Evolutionary conservation across 2,113 vertebrate species (phyloP).

Genomic region (Silurus meridionalis): DNA sequence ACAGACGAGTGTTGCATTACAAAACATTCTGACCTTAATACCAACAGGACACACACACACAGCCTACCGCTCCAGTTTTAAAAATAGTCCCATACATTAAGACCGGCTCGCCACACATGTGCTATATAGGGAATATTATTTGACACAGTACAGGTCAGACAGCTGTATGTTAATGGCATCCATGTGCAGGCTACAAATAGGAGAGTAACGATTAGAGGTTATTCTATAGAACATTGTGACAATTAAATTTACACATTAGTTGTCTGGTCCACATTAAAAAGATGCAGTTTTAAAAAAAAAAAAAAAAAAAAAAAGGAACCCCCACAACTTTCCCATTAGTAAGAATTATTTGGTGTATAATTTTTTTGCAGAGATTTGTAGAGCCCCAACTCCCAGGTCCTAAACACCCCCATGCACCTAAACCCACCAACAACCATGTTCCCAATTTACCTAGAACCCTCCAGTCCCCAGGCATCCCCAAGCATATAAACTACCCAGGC

Average conservation of each 20-base stretch:
- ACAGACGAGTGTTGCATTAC: not conserved
- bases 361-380: too few relatives aligned
- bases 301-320: too few relatives aligned
- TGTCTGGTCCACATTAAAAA: too few relatives aligned
- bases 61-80: not conserved
- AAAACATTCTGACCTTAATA: not conserved
- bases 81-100: conserved; percentile 7
- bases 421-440: too few relatives aligned
- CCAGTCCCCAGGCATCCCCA: too few relatives aligned
- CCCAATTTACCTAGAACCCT: too few relatives aligned
- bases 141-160: not conserved
- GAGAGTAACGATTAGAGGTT: not conserved
- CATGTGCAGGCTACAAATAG: not conserved
- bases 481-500: too few relatives aligned
- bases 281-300: too few relatives aligned
- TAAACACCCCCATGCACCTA: too few relatives aligned
- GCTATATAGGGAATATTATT: not conserved
- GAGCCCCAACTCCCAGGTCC: too few relatives aligned
- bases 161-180: not conserved
- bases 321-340: too few relatives aligned
- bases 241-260: not conserved
- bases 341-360: too few relatives aligned
- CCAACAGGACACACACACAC: not conserved
- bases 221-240: not conserved
- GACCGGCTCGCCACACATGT: not conserved